These are phyloP conservation scores for Cephus runcator DNA, from an alignment of 2,888 invertebrate genomes.

Conservation along the genomic window DNA sequence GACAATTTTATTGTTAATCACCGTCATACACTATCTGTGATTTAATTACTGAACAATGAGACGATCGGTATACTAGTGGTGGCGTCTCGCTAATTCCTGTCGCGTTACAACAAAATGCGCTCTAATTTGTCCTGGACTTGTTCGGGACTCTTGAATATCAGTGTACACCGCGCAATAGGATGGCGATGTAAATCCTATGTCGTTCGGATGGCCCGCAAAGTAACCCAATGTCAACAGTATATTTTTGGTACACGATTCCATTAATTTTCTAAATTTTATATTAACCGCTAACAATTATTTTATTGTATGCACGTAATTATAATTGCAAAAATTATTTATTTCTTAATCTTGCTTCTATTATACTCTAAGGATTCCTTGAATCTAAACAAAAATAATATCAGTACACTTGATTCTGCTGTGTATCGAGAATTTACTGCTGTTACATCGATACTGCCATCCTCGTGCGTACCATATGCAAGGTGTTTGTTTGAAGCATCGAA, in stretches of 20 bases:
- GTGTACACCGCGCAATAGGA: slow-evolving; percentile 15
- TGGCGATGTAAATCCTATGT: neutral
- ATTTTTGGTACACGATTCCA: neutral
- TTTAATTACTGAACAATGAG: slow-evolving; percentile 50
- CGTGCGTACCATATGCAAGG: slow-evolving; percentile 28
- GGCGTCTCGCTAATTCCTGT: neutral
- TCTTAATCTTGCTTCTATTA: neutral
- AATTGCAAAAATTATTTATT: neutral
- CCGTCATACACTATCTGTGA: slow-evolving; percentile 54
- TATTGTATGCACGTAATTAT: neutral
- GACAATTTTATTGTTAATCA: slow-evolving; percentile 41
- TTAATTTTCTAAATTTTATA: neutral
- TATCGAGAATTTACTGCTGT: slow-evolving; percentile 9
- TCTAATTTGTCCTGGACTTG: neutral
- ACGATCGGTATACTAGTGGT: slow-evolving; percentile 7
- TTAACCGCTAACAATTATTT: neutral
- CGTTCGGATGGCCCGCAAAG: neutral
- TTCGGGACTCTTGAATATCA: neutral
- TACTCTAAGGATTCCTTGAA: neutral
- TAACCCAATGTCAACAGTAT: neutral
- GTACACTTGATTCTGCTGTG: neutral
- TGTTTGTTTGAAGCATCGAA: slow-evolving; percentile 36
- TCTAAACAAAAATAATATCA: neutral
- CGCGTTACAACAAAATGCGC: neutral
- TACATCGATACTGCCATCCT: slow-evolving; percentile 44